Conservation (phyloP, 1,140 invertebrate species). For the Cherax destructor region DNA sequence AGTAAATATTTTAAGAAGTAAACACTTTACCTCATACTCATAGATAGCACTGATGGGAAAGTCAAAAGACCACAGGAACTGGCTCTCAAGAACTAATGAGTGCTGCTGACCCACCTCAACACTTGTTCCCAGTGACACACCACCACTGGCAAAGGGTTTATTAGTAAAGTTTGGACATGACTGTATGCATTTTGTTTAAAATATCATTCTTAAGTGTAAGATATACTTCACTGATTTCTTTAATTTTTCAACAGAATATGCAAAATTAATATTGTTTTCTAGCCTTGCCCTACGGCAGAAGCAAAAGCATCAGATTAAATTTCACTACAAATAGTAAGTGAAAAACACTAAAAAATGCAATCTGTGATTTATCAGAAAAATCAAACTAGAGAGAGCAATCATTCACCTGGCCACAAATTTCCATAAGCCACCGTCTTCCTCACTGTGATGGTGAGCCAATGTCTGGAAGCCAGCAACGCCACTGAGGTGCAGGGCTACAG, state of each 20-base stretch:
- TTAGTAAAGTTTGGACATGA: too few species aligned
- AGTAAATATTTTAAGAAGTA: too few species aligned
- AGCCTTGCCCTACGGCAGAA: too few species aligned
- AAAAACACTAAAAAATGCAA: too few species aligned
- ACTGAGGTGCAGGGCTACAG: slow-evolving; percentile 27
- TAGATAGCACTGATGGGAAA: slow-evolving; percentile 39
- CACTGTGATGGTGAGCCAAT: neutral
- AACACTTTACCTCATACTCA: slow-evolving; percentile 40
- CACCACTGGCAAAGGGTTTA: neutral
- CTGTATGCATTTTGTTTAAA: too few species aligned
- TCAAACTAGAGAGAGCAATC: neutral
- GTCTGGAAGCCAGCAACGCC: slow-evolving; percentile 22
- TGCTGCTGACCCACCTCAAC: neutral
- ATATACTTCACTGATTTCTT: too few species aligned
- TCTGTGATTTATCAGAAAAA: too few species aligned
- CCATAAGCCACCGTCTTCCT: slow-evolving; percentile 1
- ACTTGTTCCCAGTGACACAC: neutral
- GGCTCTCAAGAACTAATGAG: neutral
- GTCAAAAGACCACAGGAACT: slow-evolving; percentile 30
- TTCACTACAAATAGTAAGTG: too few species aligned
- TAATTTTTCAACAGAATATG: too few species aligned
- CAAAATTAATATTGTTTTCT: too few species aligned
- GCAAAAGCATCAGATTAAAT: too few species aligned
- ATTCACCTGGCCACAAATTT: slow-evolving; percentile 34
- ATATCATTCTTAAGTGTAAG: too few species aligned